Percentiles rank a stretch among this genome's conserved stretches.
These are phyloP conservation scores for Piprites chloris DNA, from an alignment of 2,113 vertebrate genomes.

Conservation along the genomic window DNA sequence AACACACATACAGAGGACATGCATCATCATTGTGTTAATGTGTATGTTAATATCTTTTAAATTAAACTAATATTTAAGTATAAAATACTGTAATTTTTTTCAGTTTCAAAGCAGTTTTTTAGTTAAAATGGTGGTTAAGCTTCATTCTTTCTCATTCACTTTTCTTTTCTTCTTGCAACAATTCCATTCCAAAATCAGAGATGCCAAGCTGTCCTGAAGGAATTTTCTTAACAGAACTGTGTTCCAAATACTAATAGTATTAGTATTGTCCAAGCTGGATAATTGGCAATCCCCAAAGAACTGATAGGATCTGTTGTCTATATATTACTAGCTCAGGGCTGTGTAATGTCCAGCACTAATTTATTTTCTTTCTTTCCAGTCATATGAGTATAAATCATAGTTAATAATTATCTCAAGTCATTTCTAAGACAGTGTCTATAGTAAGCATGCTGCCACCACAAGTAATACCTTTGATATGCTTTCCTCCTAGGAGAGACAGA, in stretches of 20 bases:
- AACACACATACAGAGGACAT: not conserved
- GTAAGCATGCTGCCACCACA: not conserved
- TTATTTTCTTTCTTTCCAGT: conserved; percentile 20
- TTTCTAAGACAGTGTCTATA: not conserved
- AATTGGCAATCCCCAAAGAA: not conserved
- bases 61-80: not conserved
- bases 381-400: not conserved
- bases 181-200: not conserved
- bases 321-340: not conserved
- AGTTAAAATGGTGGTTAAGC: not conserved
- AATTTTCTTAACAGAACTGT: not conserved
- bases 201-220: not conserved
- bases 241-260: not conserved
- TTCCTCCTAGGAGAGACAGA: not conserved
- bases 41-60: not conserved
- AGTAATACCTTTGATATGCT: not conserved
- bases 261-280: not conserved
- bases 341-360: not conserved
- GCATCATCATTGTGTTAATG: not conserved
- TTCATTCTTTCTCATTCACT: not conserved
- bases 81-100: not conserved
- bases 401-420: not conserved
- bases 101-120: not conserved
- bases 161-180: not conserved
- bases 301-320: not conserved